Base-by-base conservation (phyloP, 1,140 invertebrate species). In the Bombus cullumanus region DNA sequence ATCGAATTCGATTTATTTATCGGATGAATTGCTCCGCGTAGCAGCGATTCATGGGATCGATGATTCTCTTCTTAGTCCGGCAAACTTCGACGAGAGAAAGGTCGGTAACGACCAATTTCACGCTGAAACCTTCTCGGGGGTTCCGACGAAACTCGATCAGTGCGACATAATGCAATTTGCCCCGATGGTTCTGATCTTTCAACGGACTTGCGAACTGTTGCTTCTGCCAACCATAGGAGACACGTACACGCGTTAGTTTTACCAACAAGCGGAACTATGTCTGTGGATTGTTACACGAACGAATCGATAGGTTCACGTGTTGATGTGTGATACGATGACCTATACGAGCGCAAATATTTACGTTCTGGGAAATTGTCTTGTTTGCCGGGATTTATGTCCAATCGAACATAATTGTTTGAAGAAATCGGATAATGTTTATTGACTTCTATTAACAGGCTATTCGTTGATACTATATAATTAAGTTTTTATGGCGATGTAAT, bases 1-100 rank as follows among this genome's bases (percentile, higher is more conserved):
- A 71, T 77, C 31, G 39, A n/a, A 82, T 72, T 18, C 59, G 47
- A 88, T 88, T 86, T 88, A 87, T 64, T 59, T 59, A 73, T 73
- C 73, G 64, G 37, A 1, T 28, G n/a, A 78, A 4, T 34, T 8
- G n/a, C 73, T 85, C 2, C 72, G 78, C n/a, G 76, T 66, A 13
- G 15, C 47, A 82, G 66, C 41, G 78, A 88, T 79, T 71, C 28
- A 34, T n/a, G 9, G 25, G 83, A 88, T 89, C 69, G 73, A 88
- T 73, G 34, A 18, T n/a, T 53, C 31, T 78, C 66, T 85, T 69
- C 68, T 86, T 72, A 18, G 10, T 62, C 22, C 13, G 31, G 10
- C 39, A 18, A 18, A 59, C 64, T 82, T 89, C 59, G 64, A 77
- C 62, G 53, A 83, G 66, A 22, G 31, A 34, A 88, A 75, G 71